Conservation (phyloP, 2,888 invertebrate genomes). For the Phrixothrix hirtus region DNA sequence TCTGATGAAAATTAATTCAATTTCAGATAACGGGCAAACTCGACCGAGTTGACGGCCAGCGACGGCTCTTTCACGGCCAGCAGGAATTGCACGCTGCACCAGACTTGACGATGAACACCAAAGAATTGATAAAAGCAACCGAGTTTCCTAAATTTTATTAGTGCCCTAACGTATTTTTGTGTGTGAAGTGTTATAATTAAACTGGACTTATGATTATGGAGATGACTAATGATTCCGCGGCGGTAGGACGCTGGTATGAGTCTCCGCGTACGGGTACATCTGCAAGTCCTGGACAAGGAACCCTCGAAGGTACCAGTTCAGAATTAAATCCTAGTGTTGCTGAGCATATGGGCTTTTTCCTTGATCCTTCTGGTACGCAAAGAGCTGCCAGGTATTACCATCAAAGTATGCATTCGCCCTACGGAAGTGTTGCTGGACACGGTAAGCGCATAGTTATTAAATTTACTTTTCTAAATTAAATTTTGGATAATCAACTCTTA, state of each 20-base stretch:
- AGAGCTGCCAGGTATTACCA: constrained; percentile 57
- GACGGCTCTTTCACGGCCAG: constrained; percentile 24
- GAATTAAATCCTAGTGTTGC: constrained; percentile 55
- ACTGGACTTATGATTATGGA: constrained; percentile 55
- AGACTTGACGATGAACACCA: constrained; percentile 21
- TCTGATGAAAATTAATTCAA: neutral
- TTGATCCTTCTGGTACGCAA: constrained; percentile 55
- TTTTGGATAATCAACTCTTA: too few relatives aligned
- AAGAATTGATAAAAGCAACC: constrained; percentile 12
- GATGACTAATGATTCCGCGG: constrained; percentile 56
- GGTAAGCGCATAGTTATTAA: constrained; percentile 50
- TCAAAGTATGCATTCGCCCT: constrained; percentile 58
- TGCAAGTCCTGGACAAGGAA: constrained; percentile 52
- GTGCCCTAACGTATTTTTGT: constrained; percentile 9
- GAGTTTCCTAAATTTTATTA: constrained; percentile 3
- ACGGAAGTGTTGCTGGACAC: constrained; percentile 54
- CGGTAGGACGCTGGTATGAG: constrained; percentile 58
- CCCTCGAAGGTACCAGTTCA: constrained; percentile 42
- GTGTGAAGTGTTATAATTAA: constrained; percentile 29
- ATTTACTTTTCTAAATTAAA: too few relatives aligned
- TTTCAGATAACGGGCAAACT: constrained; percentile 25
- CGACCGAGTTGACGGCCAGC: constrained; percentile 22
- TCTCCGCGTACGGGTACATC: constrained; percentile 54
- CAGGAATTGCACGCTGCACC: constrained; percentile 19
- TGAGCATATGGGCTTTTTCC: constrained; percentile 58